Percentiles rank a stretch among this genome's conserved stretches.
These are phyloP conservation scores for Troilus luridus DNA, from an alignment of 2,888 invertebrate species.

Conservation along the genomic window DNA sequence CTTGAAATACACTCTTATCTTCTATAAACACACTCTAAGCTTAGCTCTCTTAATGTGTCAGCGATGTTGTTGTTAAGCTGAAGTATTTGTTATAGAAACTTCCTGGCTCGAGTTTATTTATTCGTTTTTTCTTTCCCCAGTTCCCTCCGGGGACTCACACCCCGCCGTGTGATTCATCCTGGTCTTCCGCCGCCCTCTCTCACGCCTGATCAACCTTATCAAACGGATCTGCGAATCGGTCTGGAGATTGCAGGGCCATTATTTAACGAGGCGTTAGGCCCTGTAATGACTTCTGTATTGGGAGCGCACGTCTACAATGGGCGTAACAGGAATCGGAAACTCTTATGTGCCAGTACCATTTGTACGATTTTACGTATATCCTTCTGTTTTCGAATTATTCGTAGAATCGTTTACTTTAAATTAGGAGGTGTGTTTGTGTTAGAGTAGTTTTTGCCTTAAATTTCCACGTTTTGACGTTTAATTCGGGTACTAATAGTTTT, in stretches of 20 bases:
- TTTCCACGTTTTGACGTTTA: too few relatives aligned
- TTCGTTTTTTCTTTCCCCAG: neutral
- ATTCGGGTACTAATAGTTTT: too few relatives aligned
- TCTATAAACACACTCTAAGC: neutral
- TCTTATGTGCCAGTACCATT: neutral
- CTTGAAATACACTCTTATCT: neutral
- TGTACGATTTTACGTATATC: too few relatives aligned
- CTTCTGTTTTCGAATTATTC: neutral
- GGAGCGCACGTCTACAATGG: slow-evolving; percentile 5
- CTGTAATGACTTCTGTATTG: slow-evolving; percentile 12
- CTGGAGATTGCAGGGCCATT: neutral
- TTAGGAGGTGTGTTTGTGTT: neutral
- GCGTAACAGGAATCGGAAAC: neutral
- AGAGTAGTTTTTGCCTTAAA: too few relatives aligned
- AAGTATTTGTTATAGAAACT: slow-evolving; percentile 40
- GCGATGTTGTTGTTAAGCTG: neutral
- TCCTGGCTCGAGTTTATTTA: neutral
- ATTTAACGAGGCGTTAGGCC: slow-evolving; percentile 23
- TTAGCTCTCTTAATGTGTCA: neutral
- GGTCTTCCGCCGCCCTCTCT: slow-evolving; percentile 1
- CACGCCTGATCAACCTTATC: slow-evolving; percentile 24
- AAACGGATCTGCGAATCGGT: slow-evolving; percentile 33
- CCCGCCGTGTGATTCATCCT: neutral
- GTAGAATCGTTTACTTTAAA: neutral
- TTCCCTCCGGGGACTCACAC: slow-evolving; percentile 9